phyloP scores from a whole-genome alignment of 2,113 vertebrate species.

The human (Homo sapiens) region GRCh38 chr2:6399501-6400000 shows the following conservation, averaged over 20 bases:
- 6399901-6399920: not conserved
- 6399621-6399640: not conserved
- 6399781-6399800: not conserved
- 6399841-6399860: not conserved
- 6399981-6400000: no score
- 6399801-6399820: not conserved
- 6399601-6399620: not conserved
- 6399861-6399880: not conserved
- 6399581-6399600: not conserved
- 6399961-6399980: accelerated
- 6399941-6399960: not conserved
- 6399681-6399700: not conserved
- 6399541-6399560: no score
- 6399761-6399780: not conserved
- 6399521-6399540: accelerated
- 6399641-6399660: not conserved
- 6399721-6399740: no score
- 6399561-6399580: accelerated
- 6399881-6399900: not conserved
- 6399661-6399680: not conserved
- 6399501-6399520: accelerated
- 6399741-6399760: no score
- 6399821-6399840: not conserved
- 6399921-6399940: not conserved
- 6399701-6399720: not conserved